Evolutionary conservation across 2,888 invertebrate species (phyloP).

Genomic region (Orthosia gothica): DNA sequence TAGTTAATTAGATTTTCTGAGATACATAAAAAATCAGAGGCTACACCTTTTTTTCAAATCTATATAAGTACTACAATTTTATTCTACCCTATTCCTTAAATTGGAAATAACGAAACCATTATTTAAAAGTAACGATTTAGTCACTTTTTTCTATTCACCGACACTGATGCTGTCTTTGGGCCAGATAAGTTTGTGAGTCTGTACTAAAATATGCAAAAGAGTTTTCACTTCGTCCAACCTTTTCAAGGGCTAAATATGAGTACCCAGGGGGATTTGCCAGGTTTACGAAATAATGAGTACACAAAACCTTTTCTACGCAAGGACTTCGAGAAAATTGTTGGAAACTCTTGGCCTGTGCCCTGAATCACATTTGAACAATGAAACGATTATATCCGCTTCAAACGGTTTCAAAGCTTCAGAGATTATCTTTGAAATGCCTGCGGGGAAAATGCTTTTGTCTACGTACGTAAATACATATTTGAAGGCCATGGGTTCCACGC

Average conservation of each 20-base stretch:
- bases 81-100: not conserved
- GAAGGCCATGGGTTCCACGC: conserved; percentile 15
- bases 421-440: conserved; percentile 49
- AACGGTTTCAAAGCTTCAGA: conserved; percentile 52
- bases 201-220: not conserved
- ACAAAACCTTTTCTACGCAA: conserved; percentile 35
- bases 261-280: conserved; percentile 5
- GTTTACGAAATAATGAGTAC: conserved; percentile 35
- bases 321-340: conserved; percentile 42
- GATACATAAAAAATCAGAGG: no score
- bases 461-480: conserved; percentile 31
- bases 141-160: not conserved
- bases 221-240: conserved; percentile 3
- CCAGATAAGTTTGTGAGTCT: not conserved
- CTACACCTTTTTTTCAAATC: no score
- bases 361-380: conserved; percentile 60
- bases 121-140: no score
- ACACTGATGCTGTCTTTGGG: not conserved
- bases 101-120: not conserved
- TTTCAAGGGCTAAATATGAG: conserved; percentile 5
- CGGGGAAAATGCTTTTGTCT: conserved; percentile 44
- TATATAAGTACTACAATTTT: no score
- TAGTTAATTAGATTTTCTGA: no score
- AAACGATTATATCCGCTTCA: conserved; percentile 58
- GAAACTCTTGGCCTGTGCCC: conserved; percentile 45